Conservation (phyloP, 2,797 vertebrate species). For the Eptatretus atami region DNA sequence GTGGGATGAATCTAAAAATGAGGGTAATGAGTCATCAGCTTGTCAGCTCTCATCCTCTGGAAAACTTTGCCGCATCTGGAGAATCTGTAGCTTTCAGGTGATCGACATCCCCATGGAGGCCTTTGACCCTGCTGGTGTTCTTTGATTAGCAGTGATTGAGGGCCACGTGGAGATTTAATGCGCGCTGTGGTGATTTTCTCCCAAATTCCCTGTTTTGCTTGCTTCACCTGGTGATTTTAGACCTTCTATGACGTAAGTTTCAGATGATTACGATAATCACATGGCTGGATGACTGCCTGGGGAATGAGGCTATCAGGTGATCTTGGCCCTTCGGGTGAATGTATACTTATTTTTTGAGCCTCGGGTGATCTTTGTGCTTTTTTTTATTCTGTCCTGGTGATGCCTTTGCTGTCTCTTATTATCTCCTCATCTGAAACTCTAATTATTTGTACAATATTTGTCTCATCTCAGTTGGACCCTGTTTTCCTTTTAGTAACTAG, state of each 20-base stretch:
- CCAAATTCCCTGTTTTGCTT: no score
- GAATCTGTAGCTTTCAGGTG: slow-evolving; percentile 4
- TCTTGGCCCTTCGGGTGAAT: neutral
- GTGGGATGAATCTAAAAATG: slow-evolving; percentile 69
- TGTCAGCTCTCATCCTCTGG: slow-evolving; percentile 48
- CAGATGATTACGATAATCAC: neutral
- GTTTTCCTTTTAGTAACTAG: neutral
- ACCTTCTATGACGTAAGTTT: neutral
- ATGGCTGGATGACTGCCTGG: neutral
- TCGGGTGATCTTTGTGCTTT: neutral
- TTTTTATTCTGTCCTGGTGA: neutral
- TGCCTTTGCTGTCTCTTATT: neutral
- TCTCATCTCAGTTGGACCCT: neutral
- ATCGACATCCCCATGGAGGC: neutral
- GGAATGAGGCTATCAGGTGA: neutral
- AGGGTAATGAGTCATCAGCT: slow-evolving; percentile 61
- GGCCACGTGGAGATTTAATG: neutral
- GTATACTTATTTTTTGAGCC: no score
- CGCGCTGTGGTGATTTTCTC: neutral
- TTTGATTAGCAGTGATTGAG: neutral
- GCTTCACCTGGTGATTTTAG: slow-evolving; percentile 1
- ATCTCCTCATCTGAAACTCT: neutral
- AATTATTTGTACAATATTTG: neutral
- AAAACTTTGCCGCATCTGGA: slow-evolving; percentile 14
- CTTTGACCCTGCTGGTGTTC: neutral